A percentile compares a stretch with the other conserved stretches of the same genome.
These are phyloP conservation scores for Vanessa cardui DNA, from an alignment of 2,888 invertebrate genomes.

Conservation along the genomic window DNA sequence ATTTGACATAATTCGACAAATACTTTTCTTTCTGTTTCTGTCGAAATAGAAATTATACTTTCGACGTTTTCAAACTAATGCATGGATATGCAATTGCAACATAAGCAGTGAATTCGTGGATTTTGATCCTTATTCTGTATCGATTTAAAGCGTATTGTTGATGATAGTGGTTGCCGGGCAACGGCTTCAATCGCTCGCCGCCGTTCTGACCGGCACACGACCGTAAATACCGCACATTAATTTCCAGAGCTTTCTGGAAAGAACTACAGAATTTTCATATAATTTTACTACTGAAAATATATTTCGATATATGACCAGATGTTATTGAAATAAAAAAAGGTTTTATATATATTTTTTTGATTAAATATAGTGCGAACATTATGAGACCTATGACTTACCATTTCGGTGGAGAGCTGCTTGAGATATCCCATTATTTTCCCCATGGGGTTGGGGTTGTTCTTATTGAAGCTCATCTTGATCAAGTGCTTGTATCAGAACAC, in stretches of 20 bases:
- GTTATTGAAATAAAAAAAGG: background rate
- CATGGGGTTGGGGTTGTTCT: constrained; percentile 78
- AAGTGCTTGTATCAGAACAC: constrained; percentile 42
- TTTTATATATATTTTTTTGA: background rate
- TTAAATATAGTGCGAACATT: background rate
- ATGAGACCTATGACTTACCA: too few species aligned
- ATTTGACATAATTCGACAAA: too few species aligned
- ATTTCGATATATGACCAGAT: too few species aligned
- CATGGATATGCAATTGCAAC: too few species aligned
- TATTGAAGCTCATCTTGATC: constrained; percentile 79
- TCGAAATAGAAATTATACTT: too few species aligned
- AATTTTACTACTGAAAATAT: background rate
- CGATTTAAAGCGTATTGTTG: background rate
- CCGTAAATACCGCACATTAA: constrained; percentile 11
- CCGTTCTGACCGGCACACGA: constrained; percentile 21
- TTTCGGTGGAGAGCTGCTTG: constrained; percentile 78
- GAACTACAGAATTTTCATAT: background rate
- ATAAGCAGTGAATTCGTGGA: too few species aligned
- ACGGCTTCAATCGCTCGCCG: constrained; percentile 54
- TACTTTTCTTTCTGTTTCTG: too few species aligned
- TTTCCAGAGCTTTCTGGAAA: constrained; percentile 59
- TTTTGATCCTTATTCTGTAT: background rate
- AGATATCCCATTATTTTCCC: constrained; percentile 80
- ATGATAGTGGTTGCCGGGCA: constrained; percentile 59
- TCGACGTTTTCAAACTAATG: too few species aligned